Evolutionary conservation across 2,888 invertebrate species (phyloP), one percentile per base, ranked within the genome.

Genomic region (Schizaphis graminum): DNA sequence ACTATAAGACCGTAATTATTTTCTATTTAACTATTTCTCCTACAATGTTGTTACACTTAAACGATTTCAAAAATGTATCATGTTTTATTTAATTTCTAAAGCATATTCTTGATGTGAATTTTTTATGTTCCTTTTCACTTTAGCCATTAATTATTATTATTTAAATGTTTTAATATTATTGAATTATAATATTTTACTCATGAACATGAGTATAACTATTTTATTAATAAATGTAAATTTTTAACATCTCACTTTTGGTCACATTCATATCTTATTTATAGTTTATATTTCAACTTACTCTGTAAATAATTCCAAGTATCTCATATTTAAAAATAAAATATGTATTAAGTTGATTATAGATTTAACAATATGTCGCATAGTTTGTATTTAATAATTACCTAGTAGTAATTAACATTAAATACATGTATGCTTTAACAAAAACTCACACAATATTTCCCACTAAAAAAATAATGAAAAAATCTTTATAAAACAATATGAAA

Each of bases 1-100:
- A 84, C 77, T 21, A 35, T 85, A 44, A 16, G 28, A 49, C 53
- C 21, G 84, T 84, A 91, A 91, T 84, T 84, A 91, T 84, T 41
- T 84, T 91, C 77, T 77, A 35, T 91, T 91, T 91, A 35, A 91
- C 53, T 56, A 41, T 84, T 91, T 91, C 41, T 11, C 41, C 24
- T 84, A 84, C 35, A 10, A 7, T 16, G n/a, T 53, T 77, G 35
- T 84, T 13, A 13, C 16, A 91, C 35, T 16, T 47, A 47, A 61
- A 44, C 28, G n/a, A 26, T 67, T 90, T 67, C 24, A 0, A 88
- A 88, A n/a, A 13, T 88, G 7, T 1, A 24, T 21, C 35, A 53
- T 53, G 35, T 35, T 88, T 26, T 53, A 35, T 56, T 88, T 88
- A 28, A 88, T 88, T n/a, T 35, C 26, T 53, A 53, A 21, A 88